Conservation (phyloP, 1,140 invertebrate species). For the Pollicipes pollicipes region DNA sequence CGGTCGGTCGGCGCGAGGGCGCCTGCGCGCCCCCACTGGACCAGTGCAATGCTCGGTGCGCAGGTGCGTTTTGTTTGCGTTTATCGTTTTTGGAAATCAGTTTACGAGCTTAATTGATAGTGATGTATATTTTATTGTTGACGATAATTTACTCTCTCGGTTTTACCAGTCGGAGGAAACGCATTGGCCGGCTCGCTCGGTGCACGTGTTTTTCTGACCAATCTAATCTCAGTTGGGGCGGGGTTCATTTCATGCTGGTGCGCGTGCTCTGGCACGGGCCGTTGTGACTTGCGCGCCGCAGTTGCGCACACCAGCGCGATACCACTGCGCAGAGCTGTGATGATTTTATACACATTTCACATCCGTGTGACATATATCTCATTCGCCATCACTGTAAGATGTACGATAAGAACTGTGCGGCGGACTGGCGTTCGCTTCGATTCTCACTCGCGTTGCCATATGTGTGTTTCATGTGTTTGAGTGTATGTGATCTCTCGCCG, state of each 20-base stretch:
- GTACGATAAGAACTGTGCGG: not conserved
- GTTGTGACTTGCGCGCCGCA: not conserved
- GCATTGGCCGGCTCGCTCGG: not conserved
- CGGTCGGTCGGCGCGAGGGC: no score
- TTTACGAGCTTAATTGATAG: not conserved
- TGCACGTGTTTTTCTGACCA: not conserved
- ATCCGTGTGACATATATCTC: not conserved
- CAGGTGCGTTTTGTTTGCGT: not conserved
- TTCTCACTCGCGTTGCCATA: not conserved
- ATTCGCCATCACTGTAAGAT: not conserved
- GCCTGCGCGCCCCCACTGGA: not conserved
- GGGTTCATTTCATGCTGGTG: no score
- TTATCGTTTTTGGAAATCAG: not conserved
- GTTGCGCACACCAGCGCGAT: no score
- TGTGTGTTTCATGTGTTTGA: not conserved
- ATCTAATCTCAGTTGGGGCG: not conserved
- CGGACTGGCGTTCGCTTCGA: not conserved
- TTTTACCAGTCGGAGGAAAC: not conserved
- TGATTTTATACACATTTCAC: not conserved
- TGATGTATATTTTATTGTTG: conserved; percentile 1
- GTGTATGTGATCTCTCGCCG: not conserved
- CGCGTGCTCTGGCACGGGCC: no score
- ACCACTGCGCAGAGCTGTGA: not conserved
- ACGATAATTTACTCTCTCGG: not conserved
- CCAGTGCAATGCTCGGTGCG: not conserved